Evolutionary conservation across 2,113 vertebrate species (phyloP), one percentile per base, ranked within the genome.

Genomic region (Nematolebias whitei): DNA sequence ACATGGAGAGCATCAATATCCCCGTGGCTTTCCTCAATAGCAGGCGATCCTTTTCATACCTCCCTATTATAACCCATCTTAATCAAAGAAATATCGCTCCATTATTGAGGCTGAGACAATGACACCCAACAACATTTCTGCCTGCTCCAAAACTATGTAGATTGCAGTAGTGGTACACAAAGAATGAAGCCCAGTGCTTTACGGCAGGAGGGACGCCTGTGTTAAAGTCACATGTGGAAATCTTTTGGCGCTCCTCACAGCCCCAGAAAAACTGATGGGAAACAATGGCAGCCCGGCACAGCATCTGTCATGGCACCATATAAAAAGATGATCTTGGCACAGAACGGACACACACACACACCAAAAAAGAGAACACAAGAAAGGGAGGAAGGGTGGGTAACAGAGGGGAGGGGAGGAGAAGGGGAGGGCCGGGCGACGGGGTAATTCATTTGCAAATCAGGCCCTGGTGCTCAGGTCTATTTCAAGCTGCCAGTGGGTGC

Each of bases 391-490:
- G 69, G n/a, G n/a, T n/a, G n/a, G n/a, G n/a, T n/a, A n/a, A 73
- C 11, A 57, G 71, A 61, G 83, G 77, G 19, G 70, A 78, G 61
- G 63, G 68, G 68, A 77, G 68, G 69, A 63, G 67, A 62, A 51
- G 47, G 63, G 79, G 81, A 77, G 76, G 82, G 81, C 63, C 67
- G 24, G 84, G 84, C 73, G 64, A 87, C 29, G 85, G 75, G 82
- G 80, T 95, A 95, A 98, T 98, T 99, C 95, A 99, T 96, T 99
- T 98, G 97, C 96, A 99, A 98, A 99, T 97, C 94, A 95, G 96
- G 94, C 93, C 94, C 94, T 78, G 94, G 93, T 92, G 94, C 93
- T 95, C 94, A 93, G 93, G 95, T 95, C 94, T 94, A 95, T 95
- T 96, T 95, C 94, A 94, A 95, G 94, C 95, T 95, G 95, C 94